These are phyloP conservation scores for Poeciliopsis turneri DNA, from an alignment of 2,797 vertebrate species.

Conservation along the genomic window DNA sequence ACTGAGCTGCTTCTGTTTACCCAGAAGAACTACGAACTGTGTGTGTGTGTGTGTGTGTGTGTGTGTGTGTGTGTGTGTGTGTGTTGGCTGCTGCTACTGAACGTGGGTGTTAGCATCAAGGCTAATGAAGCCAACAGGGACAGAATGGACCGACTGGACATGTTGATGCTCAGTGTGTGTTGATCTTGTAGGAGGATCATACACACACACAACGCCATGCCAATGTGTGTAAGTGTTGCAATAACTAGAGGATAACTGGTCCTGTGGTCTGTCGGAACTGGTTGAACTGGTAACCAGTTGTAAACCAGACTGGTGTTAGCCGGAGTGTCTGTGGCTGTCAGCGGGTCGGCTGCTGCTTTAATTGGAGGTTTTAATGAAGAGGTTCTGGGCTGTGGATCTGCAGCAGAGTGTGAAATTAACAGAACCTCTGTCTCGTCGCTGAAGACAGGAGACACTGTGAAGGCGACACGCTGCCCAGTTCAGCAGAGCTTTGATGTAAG, in stretches of 20 bases:
- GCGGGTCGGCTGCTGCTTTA: slow-evolving; percentile 19
- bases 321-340: slow-evolving; percentile 9
- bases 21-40: slow-evolving; percentile 14
- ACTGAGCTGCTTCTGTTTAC: neutral
- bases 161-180: slow-evolving; percentile 45
- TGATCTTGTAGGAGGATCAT: slow-evolving; percentile 47
- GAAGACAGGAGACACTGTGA: too few relatives aligned
- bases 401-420: slow-evolving; percentile 67
- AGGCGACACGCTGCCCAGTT: too few relatives aligned
- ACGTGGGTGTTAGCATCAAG: slow-evolving; percentile 58
- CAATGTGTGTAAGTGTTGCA: neutral
- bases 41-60: neutral
- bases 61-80: slow-evolving; percentile 19
- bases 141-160: slow-evolving; percentile 57
- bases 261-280: neutral
- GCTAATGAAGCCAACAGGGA: slow-evolving; percentile 72
- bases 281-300: neutral
- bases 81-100: slow-evolving; percentile 35
- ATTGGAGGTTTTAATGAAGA: slow-evolving; percentile 46
- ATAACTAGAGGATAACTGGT: neutral
- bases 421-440: slow-evolving; percentile 9
- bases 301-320: neutral
- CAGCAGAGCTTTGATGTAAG: neutral
- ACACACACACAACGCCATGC: neutral
- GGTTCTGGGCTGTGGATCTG: slow-evolving; percentile 34